phyloP scores from a whole-genome alignment of 2,888 invertebrate species.

The Macroteleia sp. region DNA sequence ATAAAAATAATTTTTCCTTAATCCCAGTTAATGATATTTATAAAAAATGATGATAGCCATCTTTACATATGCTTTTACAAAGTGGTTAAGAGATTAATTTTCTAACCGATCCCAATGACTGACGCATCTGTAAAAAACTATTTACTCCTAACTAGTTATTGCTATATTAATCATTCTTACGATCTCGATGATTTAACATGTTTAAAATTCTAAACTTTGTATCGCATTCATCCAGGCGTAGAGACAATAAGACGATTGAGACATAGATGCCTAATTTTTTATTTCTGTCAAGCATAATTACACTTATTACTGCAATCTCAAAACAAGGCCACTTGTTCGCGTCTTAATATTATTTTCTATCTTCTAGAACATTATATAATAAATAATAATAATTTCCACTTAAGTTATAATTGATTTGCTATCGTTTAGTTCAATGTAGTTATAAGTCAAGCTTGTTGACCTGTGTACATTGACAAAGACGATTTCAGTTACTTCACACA shows the following conservation, averaged over 20 bases:
- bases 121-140: conserved; percentile 18
- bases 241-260: conserved; percentile 18
- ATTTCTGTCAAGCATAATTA: neutral
- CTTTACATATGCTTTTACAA: conserved; percentile 9
- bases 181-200: conserved; percentile 21
- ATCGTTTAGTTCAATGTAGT: too few relatives aligned
- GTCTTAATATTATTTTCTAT: too few relatives aligned
- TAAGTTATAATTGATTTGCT: too few relatives aligned
- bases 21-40: conserved; percentile 23
- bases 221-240: neutral
- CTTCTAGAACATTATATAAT: too few relatives aligned
- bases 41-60: conserved; percentile 16
- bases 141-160: conserved; percentile 23
- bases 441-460: too few relatives aligned
- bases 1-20: conserved; percentile 10
- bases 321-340: too few relatives aligned
- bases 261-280: conserved; percentile 22
- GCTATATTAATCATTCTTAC: conserved; percentile 20
- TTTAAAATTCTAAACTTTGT: conserved; percentile 6
- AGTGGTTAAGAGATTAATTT: conserved; percentile 31
- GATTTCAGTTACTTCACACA: too few relatives aligned
- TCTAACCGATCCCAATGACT: conserved; percentile 16
- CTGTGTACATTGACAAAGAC: too few relatives aligned
- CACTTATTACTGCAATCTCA: too few relatives aligned
- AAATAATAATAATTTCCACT: too few relatives aligned